Base-by-base conservation (phyloP, 2,113 vertebrate species). In the Macrotus californicus region DNA sequence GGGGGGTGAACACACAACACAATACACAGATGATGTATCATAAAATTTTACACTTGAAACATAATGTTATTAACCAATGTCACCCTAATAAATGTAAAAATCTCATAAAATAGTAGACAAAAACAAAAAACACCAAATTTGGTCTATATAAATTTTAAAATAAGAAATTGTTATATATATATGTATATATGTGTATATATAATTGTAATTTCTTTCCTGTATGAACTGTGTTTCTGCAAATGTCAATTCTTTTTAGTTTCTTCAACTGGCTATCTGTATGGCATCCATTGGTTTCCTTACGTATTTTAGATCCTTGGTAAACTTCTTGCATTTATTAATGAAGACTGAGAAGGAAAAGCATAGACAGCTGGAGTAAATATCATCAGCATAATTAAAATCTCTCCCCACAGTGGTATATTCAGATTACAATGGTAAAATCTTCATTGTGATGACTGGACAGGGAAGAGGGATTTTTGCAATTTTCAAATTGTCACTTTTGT, bases 331-430 rank as follows among this genome's bases (percentile, higher is more conserved):
- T 64, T 84, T 90, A 56, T 87, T 83, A 90, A 36, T 73, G 18
- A 93, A 66, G 34, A 64, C 12, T 6, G 48, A 54, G 41, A 82
- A 83, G 64, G 21, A 41, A 67, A 64, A 75, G 2, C 72, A 70
- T 36, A 80, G 64, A 64, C 21, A 95, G 26, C 41, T 43, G 21
- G 46, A 69, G 41, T 67, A 77, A 41, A 56, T 87, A 80, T 70
- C 19, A 93, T 39, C 36, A 84, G 6, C 11, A 77, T 92, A 95
- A 87, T 41, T 88, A 95, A 36, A 79, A 43, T 94, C 76, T 88
- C 56, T 81, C 67, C 19, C 77, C 75, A 48, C 1, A 14, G 31
- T 80, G 48, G 73, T 69, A 50, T 83, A 93, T 80, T 95, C 46
- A 61, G 70, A 73, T 88, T 81, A 66, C 21, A 9, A 39, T 66